Conservation (phyloP, 2,797 vertebrate species). For the Pseudocheirus occidentalis region DNA sequence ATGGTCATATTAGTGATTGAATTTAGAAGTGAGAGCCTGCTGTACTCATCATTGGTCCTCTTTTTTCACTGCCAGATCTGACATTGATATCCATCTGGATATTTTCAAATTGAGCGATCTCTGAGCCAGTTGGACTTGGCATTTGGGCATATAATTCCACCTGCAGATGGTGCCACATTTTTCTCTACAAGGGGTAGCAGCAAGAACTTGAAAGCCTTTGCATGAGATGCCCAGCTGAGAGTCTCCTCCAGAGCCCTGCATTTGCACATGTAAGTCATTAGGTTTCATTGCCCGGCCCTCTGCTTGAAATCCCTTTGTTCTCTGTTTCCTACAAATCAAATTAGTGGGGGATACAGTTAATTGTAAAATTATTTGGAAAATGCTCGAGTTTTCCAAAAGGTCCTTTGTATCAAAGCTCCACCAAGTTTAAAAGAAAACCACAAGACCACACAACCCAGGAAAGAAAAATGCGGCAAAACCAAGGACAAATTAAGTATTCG, state of each 20-base stretch:
- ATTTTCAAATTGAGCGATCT: slow-evolving; percentile 67
- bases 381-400: slow-evolving; percentile 64
- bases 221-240: slow-evolving; percentile 56
- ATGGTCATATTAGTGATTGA: slow-evolving; percentile 54
- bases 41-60: slow-evolving; percentile 56
- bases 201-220: slow-evolving; percentile 66
- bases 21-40: slow-evolving; percentile 48
- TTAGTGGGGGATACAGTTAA: slow-evolving; percentile 72
- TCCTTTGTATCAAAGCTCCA: slow-evolving; percentile 62
- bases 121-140: slow-evolving; percentile 75
- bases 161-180: slow-evolving; percentile 73
- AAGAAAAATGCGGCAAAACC: slow-evolving; percentile 57
- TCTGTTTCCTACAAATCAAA: slow-evolving; percentile 75
- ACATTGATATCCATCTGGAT: slow-evolving; percentile 62
- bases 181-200: slow-evolving; percentile 72
- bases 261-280: slow-evolving; percentile 77
- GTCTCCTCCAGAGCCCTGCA: slow-evolving; percentile 46
- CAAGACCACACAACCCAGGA: slow-evolving; percentile 59
- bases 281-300: slow-evolving; percentile 57
- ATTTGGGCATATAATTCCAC: slow-evolving; percentile 76
- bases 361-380: slow-evolving; percentile 75
- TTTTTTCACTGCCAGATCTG: slow-evolving; percentile 62
- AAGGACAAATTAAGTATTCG: slow-evolving; percentile 53
- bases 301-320: slow-evolving; percentile 73
- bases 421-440: slow-evolving; percentile 68